Percentiles rank a stretch among this genome's conserved stretches.
These are phyloP conservation scores for Drosophila mayaguana DNA, from an alignment of 2,888 invertebrate species.

Conservation along the genomic window DNA sequence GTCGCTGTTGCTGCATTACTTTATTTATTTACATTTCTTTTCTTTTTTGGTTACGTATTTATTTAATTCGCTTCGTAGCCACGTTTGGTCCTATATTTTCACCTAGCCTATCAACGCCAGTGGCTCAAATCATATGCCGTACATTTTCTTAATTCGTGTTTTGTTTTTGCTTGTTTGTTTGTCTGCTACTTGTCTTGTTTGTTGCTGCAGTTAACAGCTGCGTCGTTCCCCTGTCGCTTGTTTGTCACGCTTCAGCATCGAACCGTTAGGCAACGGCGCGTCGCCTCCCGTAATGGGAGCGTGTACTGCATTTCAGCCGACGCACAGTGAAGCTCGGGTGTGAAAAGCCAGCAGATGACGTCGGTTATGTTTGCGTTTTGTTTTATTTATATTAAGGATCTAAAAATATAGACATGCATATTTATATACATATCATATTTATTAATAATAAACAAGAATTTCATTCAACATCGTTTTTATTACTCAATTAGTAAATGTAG, in stretches of 20 bases:
- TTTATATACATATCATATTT: not conserved
- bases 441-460: not conserved
- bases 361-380: not conserved
- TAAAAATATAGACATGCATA: not conserved
- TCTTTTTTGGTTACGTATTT: not conserved
- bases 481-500: not conserved
- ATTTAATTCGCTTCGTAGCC: conserved; percentile 44
- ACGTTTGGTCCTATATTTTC: conserved; percentile 52
- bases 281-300: conserved; percentile 70
- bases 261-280: conserved; percentile 57
- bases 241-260: conserved; percentile 75
- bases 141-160: conserved; percentile 25
- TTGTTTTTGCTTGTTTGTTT: conserved; percentile 13
- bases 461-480: not conserved
- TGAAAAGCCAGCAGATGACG: not conserved
- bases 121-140: conserved; percentile 29
- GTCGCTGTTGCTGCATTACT: conserved; percentile 21
- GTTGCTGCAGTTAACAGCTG: conserved; percentile 42
- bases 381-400: not conserved
- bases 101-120: conserved; percentile 35
- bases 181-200: conserved; percentile 43
- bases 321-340: conserved; percentile 14
- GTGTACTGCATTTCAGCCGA: conserved; percentile 23
- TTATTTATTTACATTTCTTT: conserved; percentile 26
- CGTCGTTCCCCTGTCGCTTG: conserved; percentile 51